Conservation (phyloP, 2,797 vertebrate genomes). For the Mus spretus region DNA sequence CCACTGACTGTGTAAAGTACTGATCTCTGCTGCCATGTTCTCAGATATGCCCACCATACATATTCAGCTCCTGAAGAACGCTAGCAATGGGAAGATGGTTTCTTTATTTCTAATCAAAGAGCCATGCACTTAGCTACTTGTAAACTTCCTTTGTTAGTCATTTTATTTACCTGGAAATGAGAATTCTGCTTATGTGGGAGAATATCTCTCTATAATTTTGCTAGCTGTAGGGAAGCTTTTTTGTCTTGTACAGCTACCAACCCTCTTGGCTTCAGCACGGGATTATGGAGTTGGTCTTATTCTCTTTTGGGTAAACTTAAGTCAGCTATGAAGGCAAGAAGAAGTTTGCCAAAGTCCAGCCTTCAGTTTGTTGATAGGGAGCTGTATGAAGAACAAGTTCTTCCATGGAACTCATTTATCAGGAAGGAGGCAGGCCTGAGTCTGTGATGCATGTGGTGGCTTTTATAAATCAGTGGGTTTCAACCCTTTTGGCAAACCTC, state of each 20-base stretch:
- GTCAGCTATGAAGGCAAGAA: neutral
- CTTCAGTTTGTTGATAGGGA: neutral
- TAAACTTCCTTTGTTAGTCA: neutral
- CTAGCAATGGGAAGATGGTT: neutral
- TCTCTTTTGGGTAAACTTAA: neutral
- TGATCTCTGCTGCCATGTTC: neutral
- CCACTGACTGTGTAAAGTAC: too few species aligned
- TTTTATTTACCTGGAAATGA: neutral
- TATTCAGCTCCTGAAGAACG: neutral
- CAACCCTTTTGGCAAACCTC: neutral
- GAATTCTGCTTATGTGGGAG: neutral
- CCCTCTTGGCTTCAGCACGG: neutral
- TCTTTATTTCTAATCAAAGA: neutral
- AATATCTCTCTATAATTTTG: neutral
- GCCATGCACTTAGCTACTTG: neutral
- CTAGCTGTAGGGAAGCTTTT: neutral
- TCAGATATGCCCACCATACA: neutral
- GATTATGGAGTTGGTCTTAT: neutral
- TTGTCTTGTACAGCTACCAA: neutral
- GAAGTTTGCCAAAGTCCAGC: neutral
- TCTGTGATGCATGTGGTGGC: neutral
- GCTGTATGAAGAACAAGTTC: neutral
- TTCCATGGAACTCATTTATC: neutral
- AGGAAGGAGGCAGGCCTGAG: neutral
- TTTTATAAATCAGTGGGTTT: constrained; percentile 43